Conservation (phyloP, 2,113 vertebrate species). For the Halichoerus grypus region DNA sequence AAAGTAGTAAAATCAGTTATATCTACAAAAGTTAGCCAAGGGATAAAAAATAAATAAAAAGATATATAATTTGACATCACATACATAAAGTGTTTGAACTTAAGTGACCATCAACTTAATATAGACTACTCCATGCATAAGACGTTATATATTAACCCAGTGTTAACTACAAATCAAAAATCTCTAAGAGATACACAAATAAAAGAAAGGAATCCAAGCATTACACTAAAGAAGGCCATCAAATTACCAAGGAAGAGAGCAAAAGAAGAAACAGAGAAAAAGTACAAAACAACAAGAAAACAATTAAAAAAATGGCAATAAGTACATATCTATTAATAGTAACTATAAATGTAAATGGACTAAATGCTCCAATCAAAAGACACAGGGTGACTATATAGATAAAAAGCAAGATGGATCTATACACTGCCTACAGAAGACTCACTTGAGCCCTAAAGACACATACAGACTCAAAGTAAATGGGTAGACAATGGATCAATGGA, state of each 20-base stretch:
- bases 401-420: background rate
- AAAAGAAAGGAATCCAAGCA: background rate
- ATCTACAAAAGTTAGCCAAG: background rate
- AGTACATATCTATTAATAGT: background rate
- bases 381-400: background rate
- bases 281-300: background rate
- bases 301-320: background rate
- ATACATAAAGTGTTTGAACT: background rate
- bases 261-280: background rate
- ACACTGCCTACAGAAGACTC: background rate
- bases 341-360: background rate
- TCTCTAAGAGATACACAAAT: background rate
- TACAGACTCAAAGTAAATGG: background rate
- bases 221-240: background rate
- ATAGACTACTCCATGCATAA: background rate
- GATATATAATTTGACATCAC: background rate
- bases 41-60: background rate
- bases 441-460: background rate
- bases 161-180: background rate
- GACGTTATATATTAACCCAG: background rate
- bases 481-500: background rate
- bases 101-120: background rate
- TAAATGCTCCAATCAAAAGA: background rate
- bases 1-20: background rate
- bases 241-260: background rate